Conservation (phyloP, 2,797 vertebrate species). For the Hemibagrus guttatus region DNA sequence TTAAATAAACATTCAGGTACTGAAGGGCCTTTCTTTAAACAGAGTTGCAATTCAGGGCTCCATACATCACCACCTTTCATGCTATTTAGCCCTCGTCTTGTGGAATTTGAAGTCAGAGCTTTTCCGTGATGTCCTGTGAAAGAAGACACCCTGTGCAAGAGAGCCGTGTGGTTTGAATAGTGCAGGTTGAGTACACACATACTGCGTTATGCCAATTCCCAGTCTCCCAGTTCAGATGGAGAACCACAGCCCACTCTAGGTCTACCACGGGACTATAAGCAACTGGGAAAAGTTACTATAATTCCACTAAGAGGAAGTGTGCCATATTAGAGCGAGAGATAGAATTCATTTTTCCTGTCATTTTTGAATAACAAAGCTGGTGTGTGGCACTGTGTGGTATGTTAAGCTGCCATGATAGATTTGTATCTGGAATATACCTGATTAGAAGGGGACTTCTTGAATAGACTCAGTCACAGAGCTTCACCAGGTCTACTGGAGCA, state of each 20-base stretch:
- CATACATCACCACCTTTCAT: constrained; percentile 33
- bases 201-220: constrained; percentile 7
- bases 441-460: not conserved
- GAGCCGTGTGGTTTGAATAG: constrained; percentile 36
- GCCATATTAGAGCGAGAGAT: not conserved
- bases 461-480: not conserved
- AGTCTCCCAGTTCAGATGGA: constrained; percentile 38
- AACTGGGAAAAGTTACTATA: not conserved
- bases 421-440: not conserved
- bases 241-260: not conserved
- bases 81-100: constrained; percentile 11
- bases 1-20: constrained; percentile 40
- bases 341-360: no score
- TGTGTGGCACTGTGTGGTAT: not conserved
- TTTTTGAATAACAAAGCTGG: not conserved
- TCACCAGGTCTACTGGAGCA: not conserved
- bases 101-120: constrained; percentile 31
- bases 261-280: not conserved
- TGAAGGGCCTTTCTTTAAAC: constrained; percentile 21
- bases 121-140: constrained; percentile 39
- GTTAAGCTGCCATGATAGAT: not conserved
- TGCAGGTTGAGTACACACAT: constrained; percentile 24
- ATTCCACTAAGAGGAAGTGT: not conserved
- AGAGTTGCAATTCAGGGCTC: constrained; percentile 37
- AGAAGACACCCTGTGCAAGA: constrained; percentile 26